Evolutionary conservation across 2,113 vertebrate species (phyloP).

Genomic region (Aspiorhynchus laticeps): DNA sequence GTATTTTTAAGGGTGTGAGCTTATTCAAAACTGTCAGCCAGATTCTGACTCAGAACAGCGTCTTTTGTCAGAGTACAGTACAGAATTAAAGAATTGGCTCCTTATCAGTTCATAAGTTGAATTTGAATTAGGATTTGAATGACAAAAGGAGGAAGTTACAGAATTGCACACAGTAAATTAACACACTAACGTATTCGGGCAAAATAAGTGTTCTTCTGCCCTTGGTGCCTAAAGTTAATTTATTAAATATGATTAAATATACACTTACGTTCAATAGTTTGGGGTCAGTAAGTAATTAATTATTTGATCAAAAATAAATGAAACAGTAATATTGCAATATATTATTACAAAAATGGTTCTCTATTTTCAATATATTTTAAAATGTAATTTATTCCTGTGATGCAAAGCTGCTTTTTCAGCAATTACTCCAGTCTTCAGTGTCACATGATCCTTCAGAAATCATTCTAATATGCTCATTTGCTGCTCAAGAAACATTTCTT

Average conservation of each 20-base stretch:
- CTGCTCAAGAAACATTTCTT: no score
- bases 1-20: background rate
- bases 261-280: background rate
- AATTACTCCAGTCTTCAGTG: background rate
- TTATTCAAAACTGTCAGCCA: background rate
- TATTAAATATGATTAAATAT: background rate
- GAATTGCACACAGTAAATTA: background rate
- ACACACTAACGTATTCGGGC: background rate
- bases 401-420: background rate
- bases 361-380: no score
- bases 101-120: background rate
- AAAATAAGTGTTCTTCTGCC: background rate
- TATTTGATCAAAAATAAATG: background rate
- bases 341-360: no score
- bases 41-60: background rate
- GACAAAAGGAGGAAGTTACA: background rate
- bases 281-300: background rate
- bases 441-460: background rate
- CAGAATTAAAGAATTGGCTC: background rate
- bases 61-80: background rate
- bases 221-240: background rate
- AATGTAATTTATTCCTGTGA: background rate
- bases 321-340: background rate
- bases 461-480: background rate
- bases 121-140: slow-evolving; percentile 10